Percentiles rank a stretch among this genome's conserved stretches.
Evolutionary conservation across 2,888 invertebrate genomes (phyloP).

Genomic region (Polymixis flavicincta): DNA sequence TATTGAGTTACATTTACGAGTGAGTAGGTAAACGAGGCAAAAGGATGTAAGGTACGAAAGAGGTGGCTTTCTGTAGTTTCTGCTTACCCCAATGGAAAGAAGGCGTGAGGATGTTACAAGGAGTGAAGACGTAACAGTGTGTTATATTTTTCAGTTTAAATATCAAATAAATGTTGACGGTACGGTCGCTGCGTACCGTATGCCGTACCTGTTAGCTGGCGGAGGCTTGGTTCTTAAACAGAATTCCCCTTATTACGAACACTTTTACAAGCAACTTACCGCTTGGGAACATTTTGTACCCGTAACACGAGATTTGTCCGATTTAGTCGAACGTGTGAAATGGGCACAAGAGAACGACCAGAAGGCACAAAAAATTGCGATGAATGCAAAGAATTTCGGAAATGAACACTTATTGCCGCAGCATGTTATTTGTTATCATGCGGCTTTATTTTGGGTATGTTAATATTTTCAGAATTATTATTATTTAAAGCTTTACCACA

Average conservation of each 20-base stretch:
- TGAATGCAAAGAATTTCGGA: slow-evolving; percentile 93
- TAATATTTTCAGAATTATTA: background rate
- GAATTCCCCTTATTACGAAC: slow-evolving; percentile 98
- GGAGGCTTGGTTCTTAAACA: slow-evolving; percentile 97
- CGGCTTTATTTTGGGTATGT: slow-evolving; percentile 84
- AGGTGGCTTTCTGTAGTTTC: too few species aligned
- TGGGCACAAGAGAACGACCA: slow-evolving; percentile 95
- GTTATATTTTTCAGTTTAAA: slow-evolving; percentile 94
- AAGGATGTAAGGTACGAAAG: too few species aligned
- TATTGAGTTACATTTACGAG: background rate
- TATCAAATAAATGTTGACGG: slow-evolving; percentile 98
- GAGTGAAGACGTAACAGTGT: background rate
- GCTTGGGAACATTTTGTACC: slow-evolving; percentile 96
- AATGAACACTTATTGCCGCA: slow-evolving; percentile 95
- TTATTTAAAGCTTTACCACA: background rate
- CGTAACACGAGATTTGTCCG: slow-evolving; percentile 94
- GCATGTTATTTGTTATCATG: slow-evolving; percentile 97
- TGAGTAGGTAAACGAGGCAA: too few species aligned
- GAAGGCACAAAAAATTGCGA: slow-evolving; percentile 92
- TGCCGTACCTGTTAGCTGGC: slow-evolving; percentile 97
- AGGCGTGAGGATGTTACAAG: background rate
- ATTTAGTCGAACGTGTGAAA: slow-evolving; percentile 94
- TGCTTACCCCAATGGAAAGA: too few species aligned
- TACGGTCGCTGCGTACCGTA: slow-evolving; percentile 98
- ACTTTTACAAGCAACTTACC: slow-evolving; percentile 95